phyloP scores from a whole-genome alignment of 2,888 invertebrate species.

The Germaria angustata region DNA sequence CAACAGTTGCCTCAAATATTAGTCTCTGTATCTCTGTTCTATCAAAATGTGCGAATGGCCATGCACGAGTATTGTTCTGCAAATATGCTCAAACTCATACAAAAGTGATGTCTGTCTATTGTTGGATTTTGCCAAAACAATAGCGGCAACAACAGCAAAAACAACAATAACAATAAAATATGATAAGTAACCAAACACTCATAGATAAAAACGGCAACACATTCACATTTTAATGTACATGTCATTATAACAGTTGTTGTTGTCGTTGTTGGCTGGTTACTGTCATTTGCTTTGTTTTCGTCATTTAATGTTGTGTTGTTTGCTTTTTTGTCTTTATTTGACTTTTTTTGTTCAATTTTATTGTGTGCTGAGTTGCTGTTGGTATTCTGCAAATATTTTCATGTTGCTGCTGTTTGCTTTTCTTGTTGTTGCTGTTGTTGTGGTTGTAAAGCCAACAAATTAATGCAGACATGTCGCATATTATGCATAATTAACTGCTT shows the following conservation, averaged over 20 bases:
- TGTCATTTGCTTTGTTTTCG: slow-evolving; percentile 53
- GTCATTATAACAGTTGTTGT: slow-evolving; percentile 25
- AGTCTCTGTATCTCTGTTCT: slow-evolving; percentile 4
- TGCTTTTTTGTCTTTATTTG: slow-evolving; percentile 15
- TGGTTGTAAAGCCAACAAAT: slow-evolving; percentile 69
- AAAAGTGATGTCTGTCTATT: slow-evolving; percentile 29
- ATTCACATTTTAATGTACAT: slow-evolving; percentile 27
- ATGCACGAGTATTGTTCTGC: not conserved
- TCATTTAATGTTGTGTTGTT: slow-evolving; percentile 48
- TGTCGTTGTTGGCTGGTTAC: slow-evolving; percentile 18
- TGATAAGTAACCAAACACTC: slow-evolving; percentile 51
- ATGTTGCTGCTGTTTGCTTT: slow-evolving; percentile 31
- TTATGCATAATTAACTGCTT: slow-evolving; percentile 78
- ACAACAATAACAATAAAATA: slow-evolving; percentile 21
- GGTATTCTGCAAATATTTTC: slow-evolving; percentile 44
- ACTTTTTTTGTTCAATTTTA: slow-evolving; percentile 7
- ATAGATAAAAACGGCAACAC: not conserved
- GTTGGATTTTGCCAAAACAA: slow-evolving; percentile 41
- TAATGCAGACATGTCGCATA: slow-evolving; percentile 76
- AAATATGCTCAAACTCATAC: slow-evolving; percentile 23
- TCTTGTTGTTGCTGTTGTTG: slow-evolving; percentile 27
- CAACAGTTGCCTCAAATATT: slow-evolving; percentile 20
- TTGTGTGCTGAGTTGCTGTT: slow-evolving; percentile 47
- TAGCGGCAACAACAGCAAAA: slow-evolving; percentile 3
- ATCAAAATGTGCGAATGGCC: slow-evolving; percentile 8